A percentile compares a stretch with the other conserved stretches of the same genome.
These are phyloP conservation scores for Sebastes melanostomus DNA, from an alignment of 2,797 vertebrate genomes.

Conservation along the genomic window DNA sequence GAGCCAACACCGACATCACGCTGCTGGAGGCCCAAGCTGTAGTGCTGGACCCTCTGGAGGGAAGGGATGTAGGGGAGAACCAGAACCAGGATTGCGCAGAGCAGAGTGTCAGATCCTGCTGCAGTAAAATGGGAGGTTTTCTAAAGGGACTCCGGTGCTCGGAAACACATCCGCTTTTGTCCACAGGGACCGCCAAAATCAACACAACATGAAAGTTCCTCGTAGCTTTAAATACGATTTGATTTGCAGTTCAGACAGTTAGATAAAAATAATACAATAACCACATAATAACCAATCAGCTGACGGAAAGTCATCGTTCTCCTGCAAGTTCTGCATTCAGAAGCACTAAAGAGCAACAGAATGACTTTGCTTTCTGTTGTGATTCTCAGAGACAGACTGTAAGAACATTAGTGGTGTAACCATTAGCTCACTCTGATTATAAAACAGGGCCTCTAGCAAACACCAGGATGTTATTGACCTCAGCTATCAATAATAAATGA, in stretches of 20 bases:
- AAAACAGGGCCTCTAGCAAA: slow-evolving; percentile 8
- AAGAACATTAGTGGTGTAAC: neutral
- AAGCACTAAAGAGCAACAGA: neutral
- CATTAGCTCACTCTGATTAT: neutral
- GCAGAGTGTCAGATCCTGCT: too few species aligned
- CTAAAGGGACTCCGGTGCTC: too few species aligned
- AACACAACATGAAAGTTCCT: too few species aligned
- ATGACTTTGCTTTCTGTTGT: neutral
- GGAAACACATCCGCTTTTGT: too few species aligned
- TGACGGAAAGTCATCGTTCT: neutral
- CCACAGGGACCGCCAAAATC: too few species aligned
- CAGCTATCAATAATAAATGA: slow-evolving; percentile 21
- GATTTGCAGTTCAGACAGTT: neutral
- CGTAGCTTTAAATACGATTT: too few species aligned
- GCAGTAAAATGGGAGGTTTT: too few species aligned
- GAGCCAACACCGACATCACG: too few species aligned
- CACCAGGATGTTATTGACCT: slow-evolving; percentile 34
- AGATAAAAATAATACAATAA: neutral
- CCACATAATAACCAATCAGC: neutral
- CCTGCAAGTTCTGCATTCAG: neutral
- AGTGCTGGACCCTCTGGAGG: too few species aligned
- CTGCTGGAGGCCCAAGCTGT: too few species aligned
- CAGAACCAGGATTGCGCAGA: too few species aligned
- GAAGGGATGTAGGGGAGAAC: too few species aligned
- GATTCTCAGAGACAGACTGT: neutral